Percentiles rank a stretch among this genome's conserved stretches.
phyloP scores from a whole-genome alignment of 2,797 vertebrate species.

The Phrynocephalus forsythii region DNA sequence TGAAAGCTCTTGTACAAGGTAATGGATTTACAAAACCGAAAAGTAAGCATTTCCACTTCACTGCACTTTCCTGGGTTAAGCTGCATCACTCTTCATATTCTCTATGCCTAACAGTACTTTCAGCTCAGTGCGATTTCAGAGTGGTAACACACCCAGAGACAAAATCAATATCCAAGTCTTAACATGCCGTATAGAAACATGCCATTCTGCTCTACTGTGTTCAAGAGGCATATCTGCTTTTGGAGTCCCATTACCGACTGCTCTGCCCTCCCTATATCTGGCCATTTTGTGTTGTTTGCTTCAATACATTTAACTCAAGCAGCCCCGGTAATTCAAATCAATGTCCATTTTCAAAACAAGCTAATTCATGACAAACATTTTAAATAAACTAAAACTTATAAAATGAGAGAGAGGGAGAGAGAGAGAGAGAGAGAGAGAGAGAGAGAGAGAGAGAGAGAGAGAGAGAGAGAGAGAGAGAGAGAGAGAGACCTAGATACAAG shows the following conservation, averaged over 20 bases:
- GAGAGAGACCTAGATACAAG: neutral
- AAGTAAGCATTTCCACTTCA: slow-evolving; percentile 11
- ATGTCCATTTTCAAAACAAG: neutral
- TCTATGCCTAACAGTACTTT: slow-evolving; percentile 36
- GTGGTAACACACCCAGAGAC: neutral
- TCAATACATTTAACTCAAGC: neutral
- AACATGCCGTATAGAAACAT: slow-evolving; percentile 30
- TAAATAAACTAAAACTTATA: neutral
- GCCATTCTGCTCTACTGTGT: neutral
- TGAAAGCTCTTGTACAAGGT: slow-evolving; percentile 4
- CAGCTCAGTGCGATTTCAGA: slow-evolving; percentile 17
- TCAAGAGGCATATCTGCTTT: neutral
- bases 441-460: too few relatives aligned
- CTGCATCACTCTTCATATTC: slow-evolving; percentile 15
- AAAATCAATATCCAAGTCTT: slow-evolving; percentile 27
- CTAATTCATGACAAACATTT: neutral
- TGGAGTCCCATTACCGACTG: neutral
- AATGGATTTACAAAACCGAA: slow-evolving; percentile 18
- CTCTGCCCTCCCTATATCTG: neutral
- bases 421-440: too few relatives aligned
- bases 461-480: too few relatives aligned
- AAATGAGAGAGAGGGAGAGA: too few relatives aligned
- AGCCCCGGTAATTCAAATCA: neutral
- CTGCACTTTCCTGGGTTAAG: slow-evolving; percentile 26
- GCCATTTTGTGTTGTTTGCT: neutral